Conservation (phyloP, 2,113 vertebrate genomes). For the Tenrec ecaudatus region DNA sequence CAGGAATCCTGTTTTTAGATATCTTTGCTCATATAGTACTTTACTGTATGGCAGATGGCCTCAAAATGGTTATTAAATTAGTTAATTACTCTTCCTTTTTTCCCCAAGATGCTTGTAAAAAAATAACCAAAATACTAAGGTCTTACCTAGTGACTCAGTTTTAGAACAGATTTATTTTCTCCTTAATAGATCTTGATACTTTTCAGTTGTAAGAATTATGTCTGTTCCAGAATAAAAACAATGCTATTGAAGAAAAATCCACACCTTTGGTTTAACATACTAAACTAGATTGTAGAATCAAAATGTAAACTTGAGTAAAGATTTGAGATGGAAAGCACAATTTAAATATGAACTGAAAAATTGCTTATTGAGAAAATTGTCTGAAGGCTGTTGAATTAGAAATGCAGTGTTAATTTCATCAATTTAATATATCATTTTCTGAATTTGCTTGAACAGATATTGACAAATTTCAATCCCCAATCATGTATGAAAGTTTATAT, state of each 20-base stretch:
- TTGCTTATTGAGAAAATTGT: constrained; percentile 67
- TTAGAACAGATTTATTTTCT: no score
- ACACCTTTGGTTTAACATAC: constrained; percentile 47
- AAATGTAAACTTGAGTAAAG: constrained; percentile 71
- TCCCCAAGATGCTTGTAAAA: no score
- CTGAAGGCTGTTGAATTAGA: constrained; percentile 72
- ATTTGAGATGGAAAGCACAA: constrained; percentile 60
- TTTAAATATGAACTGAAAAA: constrained; percentile 78
- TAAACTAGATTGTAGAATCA: constrained; percentile 61
- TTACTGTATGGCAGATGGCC: no score
- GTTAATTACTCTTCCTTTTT: no score
- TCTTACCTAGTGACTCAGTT: no score
- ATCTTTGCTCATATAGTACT: no score
- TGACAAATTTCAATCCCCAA: constrained; percentile 76
- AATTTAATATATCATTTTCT: constrained; percentile 78
- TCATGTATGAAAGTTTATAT: constrained; percentile 78
- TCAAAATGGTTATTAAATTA: no score
- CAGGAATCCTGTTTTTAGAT: no score
- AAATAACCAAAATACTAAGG: no score
- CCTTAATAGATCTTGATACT: no score
- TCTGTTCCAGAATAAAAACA: no score
- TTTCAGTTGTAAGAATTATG: no score
- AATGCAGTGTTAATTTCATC: constrained; percentile 76
- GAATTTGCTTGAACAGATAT: constrained; percentile 78
- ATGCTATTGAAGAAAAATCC: constrained; percentile 50